A percentile compares a stretch with the other conserved stretches of the same genome.
Evolutionary conservation across 2,113 vertebrate species (phyloP).

Genomic region (Rousettus leschenaultii): DNA sequence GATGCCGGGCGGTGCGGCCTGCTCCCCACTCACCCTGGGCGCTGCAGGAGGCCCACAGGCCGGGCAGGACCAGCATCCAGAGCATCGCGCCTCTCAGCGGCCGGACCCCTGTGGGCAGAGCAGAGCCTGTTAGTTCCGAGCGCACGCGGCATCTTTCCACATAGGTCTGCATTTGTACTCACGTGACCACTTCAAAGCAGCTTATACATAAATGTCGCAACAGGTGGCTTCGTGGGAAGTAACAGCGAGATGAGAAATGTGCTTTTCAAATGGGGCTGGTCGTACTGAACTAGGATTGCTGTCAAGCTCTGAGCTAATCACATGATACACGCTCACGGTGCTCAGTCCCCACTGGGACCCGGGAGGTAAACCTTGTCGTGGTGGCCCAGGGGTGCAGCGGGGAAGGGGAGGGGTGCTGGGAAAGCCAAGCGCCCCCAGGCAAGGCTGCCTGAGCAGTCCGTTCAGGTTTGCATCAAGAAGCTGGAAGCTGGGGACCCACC

Average conservation of each 20-base stretch:
- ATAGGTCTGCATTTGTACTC: accelerated
- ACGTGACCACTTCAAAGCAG: background rate
- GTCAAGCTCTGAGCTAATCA: accelerated
- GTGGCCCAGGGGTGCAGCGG: no score
- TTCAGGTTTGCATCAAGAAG: no score
- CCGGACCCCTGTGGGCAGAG: constrained; percentile 80
- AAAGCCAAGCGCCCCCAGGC: no score
- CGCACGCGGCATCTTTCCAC: accelerated
- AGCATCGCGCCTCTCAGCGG: constrained; percentile 82
- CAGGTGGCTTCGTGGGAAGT: background rate
- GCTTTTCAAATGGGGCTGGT: background rate
- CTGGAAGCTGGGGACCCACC: no score
- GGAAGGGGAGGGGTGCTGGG: no score
- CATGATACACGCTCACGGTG: accelerated
- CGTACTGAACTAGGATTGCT: no score
- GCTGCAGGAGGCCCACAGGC: constrained; percentile 80
- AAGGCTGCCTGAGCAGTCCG: no score
- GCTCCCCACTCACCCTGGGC: constrained; percentile 84
- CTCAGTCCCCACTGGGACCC: accelerated
- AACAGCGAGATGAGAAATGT: accelerated
- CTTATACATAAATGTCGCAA: background rate
- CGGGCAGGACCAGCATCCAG: constrained; percentile 82
- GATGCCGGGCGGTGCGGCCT: background rate
- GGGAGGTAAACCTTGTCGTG: no score
- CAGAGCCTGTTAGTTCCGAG: background rate